Percentiles rank a stretch among this genome's conserved stretches.
Evolutionary conservation across 53 echinoderm and acorn worm genomes (phyloP).

Genomic region (Echinarachnius parma): DNA sequence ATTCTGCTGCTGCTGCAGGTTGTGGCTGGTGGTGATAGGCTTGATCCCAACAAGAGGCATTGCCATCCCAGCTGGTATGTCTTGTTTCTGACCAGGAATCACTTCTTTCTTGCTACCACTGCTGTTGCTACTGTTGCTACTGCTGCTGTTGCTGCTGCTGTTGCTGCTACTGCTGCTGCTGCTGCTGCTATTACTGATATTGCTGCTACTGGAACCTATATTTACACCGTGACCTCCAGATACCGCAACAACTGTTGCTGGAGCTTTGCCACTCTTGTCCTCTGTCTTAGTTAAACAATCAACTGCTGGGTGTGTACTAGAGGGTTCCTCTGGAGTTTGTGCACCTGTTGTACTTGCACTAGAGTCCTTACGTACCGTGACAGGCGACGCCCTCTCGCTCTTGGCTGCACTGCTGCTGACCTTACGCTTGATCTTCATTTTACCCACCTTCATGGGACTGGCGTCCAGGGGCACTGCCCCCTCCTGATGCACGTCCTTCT

Average conservation of each 20-base stretch:
- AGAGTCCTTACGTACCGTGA: conserved; percentile 55
- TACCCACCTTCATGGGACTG: conserved; percentile 88
- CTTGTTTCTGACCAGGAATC: too few relatives aligned
- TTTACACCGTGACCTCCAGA: background rate
- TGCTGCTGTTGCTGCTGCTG: conserved; percentile 1
- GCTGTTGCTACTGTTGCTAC: background rate
- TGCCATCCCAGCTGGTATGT: too few relatives aligned
- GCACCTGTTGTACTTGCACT: conserved; percentile 32
- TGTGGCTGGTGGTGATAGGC: too few relatives aligned
- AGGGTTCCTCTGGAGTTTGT: conserved; percentile 9
- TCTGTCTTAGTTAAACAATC: conserved; percentile 3
- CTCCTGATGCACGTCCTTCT: conserved; percentile 91
- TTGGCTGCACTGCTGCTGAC: conserved; percentile 73
- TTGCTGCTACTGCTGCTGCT: too few relatives aligned
- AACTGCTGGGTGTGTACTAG: conserved; percentile 27
- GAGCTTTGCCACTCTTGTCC: conserved; percentile 36
- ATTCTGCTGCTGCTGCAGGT: too few relatives aligned
- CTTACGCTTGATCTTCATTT: conserved; percentile 99
- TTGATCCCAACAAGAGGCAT: too few relatives aligned
- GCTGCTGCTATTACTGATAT: too few relatives aligned
- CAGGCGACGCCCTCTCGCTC: conserved; percentile 51
- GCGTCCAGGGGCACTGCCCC: conserved; percentile 56
- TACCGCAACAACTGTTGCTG: background rate
- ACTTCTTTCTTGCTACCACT: too few relatives aligned
- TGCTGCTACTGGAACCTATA: too few relatives aligned